phyloP scores from a whole-genome alignment of 2,888 invertebrate species.

The Coelopa pilipes region DNA sequence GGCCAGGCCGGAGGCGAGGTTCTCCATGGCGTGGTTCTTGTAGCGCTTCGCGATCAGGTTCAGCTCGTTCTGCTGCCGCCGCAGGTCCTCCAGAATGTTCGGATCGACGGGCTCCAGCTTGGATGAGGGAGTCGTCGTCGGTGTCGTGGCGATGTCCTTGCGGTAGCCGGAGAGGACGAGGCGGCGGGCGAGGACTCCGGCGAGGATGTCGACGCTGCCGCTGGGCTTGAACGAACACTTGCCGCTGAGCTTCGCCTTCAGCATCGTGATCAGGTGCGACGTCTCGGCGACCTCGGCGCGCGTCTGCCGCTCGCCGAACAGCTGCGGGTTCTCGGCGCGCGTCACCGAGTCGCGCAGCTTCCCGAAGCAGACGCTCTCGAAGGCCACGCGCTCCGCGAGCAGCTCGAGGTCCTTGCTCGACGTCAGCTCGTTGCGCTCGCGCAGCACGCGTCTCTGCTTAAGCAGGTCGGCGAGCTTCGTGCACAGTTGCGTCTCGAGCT shows the following conservation, averaged over 20 bases:
- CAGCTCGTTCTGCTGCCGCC: slow-evolving; percentile 72
- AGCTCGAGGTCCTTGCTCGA: slow-evolving; percentile 76
- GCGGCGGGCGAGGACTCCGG: slow-evolving; percentile 79
- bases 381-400: slow-evolving; percentile 82
- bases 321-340: slow-evolving; percentile 70
- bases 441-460: slow-evolving; percentile 74
- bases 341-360: slow-evolving; percentile 76
- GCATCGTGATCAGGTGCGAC: slow-evolving; percentile 78
- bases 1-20: slow-evolving; percentile 77
- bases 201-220: slow-evolving; percentile 76
- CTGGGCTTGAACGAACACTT: slow-evolving; percentile 66
- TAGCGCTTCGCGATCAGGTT: slow-evolving; percentile 73
- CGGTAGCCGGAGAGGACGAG: slow-evolving; percentile 68
- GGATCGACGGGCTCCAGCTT: slow-evolving; percentile 68
- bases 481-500: slow-evolving; percentile 76
- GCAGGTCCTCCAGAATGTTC: slow-evolving; percentile 62
- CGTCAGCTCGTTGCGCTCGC: slow-evolving; percentile 76
- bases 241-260: slow-evolving; percentile 76
- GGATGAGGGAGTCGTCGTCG: slow-evolving; percentile 51
- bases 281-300: slow-evolving; percentile 80
- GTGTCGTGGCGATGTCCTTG: slow-evolving; percentile 28
- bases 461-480: slow-evolving; percentile 77
- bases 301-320: slow-evolving; percentile 72
- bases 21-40: slow-evolving; percentile 76
- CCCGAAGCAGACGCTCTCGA: slow-evolving; percentile 79